phyloP scores from a whole-genome alignment of 2,797 vertebrate species.

The Halcyon chelicuti region DNA sequence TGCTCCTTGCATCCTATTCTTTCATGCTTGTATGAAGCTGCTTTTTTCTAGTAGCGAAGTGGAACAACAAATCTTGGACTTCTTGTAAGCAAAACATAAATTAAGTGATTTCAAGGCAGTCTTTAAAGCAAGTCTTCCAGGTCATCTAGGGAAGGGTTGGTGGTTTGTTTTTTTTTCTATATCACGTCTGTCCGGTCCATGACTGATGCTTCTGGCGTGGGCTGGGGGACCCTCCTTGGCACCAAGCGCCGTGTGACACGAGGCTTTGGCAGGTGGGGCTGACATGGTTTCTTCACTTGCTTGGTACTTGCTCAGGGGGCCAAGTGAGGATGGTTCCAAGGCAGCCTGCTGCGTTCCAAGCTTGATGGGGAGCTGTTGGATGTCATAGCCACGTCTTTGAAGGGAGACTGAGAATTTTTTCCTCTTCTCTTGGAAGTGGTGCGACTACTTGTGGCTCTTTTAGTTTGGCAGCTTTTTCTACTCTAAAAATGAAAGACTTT shows the following conservation, averaged over 20 bases:
- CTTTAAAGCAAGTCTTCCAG: neutral
- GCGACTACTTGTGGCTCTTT: neutral
- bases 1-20: neutral
- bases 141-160: neutral
- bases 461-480: neutral
- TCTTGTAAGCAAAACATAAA: neutral
- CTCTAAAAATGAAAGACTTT: neutral
- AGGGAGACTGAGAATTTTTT: neutral
- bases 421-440: neutral
- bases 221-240: neutral
- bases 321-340: neutral
- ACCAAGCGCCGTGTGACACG: neutral
- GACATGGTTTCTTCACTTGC: neutral
- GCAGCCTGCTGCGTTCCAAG: neutral
- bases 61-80: neutral
- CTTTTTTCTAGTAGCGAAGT: neutral
- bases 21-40: neutral
- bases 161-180: neutral
- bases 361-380: neutral
- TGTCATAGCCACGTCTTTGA: neutral
- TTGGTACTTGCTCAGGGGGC: neutral
- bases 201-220: fast-evolving
- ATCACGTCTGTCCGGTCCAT: neutral
- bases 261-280: neutral
- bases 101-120: neutral